phyloP scores from a whole-genome alignment of 1,140 invertebrate species.

The Gonioctena quinquepunctata region DNA sequence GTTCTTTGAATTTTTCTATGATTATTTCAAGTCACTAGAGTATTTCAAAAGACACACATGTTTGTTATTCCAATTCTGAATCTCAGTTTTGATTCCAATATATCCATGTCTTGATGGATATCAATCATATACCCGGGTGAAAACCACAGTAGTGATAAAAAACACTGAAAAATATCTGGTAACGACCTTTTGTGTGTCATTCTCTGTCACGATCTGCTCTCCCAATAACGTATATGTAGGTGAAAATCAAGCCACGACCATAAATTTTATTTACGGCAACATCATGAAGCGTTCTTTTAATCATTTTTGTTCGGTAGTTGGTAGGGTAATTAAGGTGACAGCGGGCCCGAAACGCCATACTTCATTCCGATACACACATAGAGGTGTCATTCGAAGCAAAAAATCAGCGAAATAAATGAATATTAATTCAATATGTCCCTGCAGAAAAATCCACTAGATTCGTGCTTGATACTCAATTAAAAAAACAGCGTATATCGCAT shows the following conservation, averaged over 20 bases:
- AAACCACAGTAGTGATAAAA: no score
- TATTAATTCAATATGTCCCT: slow-evolving; percentile 50
- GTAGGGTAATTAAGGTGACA: slow-evolving; percentile 20
- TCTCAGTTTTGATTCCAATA: no score
- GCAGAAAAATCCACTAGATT: slow-evolving; percentile 44
- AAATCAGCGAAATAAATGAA: slow-evolving; percentile 45
- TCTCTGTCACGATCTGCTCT: not conserved
- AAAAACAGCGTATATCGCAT: slow-evolving; percentile 35
- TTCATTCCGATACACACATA: slow-evolving; percentile 8
- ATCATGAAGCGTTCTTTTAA: slow-evolving; percentile 19
- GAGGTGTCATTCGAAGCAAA: slow-evolving; percentile 18
- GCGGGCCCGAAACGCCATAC: slow-evolving; percentile 11
- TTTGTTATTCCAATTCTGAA: no score
- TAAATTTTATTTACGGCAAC: slow-evolving; percentile 13
- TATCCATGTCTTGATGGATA: not conserved
- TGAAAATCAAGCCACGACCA: slow-evolving; percentile 17
- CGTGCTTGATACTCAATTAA: slow-evolving; percentile 25
- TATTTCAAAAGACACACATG: no score
- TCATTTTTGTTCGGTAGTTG: slow-evolving; percentile 23
- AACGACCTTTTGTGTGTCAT: not conserved
- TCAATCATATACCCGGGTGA: no score
- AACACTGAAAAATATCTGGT: not conserved
- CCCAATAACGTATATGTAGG: slow-evolving; percentile 16
- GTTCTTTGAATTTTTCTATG: no score
- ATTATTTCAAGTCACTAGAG: no score